Conservation (phyloP, 2,797 vertebrate genomes). For the Huso huso region DNA sequence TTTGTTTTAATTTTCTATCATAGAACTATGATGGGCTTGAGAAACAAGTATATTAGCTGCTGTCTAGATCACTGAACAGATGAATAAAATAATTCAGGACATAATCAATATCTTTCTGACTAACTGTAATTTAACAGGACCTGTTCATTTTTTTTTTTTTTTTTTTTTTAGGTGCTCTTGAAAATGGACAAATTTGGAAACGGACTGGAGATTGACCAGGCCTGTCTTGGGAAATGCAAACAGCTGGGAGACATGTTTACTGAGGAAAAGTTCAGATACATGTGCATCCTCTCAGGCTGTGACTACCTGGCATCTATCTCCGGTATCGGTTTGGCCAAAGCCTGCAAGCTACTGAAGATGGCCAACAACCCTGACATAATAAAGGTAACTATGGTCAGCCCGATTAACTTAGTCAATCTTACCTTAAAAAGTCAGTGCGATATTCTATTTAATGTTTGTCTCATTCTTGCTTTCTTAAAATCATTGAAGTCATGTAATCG, state of each 20-base stretch:
- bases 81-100: no score
- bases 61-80: no score
- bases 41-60: no score
- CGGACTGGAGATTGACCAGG: slow-evolving; percentile 82
- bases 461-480: no score
- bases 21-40: no score
- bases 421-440: no score
- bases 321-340: slow-evolving; percentile 90
- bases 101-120: no score
- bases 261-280: slow-evolving; percentile 91
- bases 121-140: no score
- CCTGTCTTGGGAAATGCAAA: slow-evolving; percentile 77
- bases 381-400: slow-evolving; percentile 59
- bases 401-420: neutral
- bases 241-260: slow-evolving; percentile 89
- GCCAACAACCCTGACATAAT: slow-evolving; percentile 89
- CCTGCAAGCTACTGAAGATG: slow-evolving; percentile 79
- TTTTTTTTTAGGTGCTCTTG: slow-evolving; percentile 73
- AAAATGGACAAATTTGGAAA: slow-evolving; percentile 96
- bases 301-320: slow-evolving; percentile 88
- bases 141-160: neutral
- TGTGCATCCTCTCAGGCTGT: slow-evolving; percentile 96
- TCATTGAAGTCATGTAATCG: no score
- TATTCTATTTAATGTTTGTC: no score
- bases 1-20: no score